A percentile compares a stretch with the other conserved stretches of the same genome.
These are phyloP conservation scores for Mythimna ferrago DNA, from an alignment of 2,888 invertebrate genomes.

Conservation along the genomic window DNA sequence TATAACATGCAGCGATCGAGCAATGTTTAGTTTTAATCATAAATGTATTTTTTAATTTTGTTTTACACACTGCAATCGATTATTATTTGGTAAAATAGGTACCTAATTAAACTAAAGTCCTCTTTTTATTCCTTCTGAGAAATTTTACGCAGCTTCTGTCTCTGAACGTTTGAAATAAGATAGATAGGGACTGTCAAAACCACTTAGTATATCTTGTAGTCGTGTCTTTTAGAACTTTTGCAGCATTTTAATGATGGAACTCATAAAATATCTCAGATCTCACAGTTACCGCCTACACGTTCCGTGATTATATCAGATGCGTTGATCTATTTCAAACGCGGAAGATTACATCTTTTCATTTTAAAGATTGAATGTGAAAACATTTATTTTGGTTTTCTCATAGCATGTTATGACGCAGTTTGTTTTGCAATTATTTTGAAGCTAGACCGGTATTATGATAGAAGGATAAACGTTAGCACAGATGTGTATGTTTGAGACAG, in stretches of 20 bases:
- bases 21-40: too few relatives aligned
- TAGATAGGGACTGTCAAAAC: neutral
- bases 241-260: neutral
- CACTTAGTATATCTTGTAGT: neutral
- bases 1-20: too few relatives aligned
- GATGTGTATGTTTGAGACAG: too few relatives aligned
- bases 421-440: constrained; percentile 24
- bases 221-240: neutral
- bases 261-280: constrained; percentile 14
- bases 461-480: too few relatives aligned
- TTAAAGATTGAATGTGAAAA: constrained; percentile 26
- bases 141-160: too few relatives aligned
- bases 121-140: too few relatives aligned
- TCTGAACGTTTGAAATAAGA: too few relatives aligned
- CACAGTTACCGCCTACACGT: constrained; percentile 15
- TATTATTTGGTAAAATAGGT: too few relatives aligned
- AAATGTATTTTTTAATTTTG: too few relatives aligned
- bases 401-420: constrained; percentile 10
- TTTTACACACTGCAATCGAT: too few relatives aligned
- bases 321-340: constrained; percentile 43
- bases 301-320: constrained; percentile 8
- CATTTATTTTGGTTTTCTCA: constrained; percentile 13
- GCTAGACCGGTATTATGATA: neutral
- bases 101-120: too few relatives aligned
- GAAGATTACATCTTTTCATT: constrained; percentile 25